Conservation (phyloP, 2,113 vertebrate genomes). For the Petromus typicus region DNA sequence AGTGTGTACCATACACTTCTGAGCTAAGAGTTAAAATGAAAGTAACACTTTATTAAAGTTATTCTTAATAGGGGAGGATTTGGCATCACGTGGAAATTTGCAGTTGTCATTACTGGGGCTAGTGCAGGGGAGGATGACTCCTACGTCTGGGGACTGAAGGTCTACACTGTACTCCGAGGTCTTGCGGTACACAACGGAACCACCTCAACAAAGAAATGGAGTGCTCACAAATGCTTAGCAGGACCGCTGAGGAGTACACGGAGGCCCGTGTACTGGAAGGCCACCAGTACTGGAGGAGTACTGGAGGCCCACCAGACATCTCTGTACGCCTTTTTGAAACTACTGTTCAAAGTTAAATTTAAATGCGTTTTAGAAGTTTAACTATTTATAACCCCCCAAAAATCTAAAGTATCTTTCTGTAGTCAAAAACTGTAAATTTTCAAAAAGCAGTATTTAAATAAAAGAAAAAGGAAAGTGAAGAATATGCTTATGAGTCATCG, state of each 20-base stretch:
- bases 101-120: not conserved
- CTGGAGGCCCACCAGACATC: not conserved
- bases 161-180: not conserved
- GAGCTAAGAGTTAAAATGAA: not conserved
- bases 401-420: not conserved
- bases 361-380: not conserved
- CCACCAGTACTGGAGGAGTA: no score
- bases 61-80: not conserved
- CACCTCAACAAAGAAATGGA: not conserved
- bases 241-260: fast-evolving
- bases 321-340: not conserved
- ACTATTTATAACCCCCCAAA: not conserved
- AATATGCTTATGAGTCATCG: not conserved
- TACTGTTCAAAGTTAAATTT: not conserved
- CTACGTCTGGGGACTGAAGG: not conserved
- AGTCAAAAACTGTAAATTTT: not conserved
- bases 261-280: no score
- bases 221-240: not conserved
- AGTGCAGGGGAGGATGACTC: fast-evolving
- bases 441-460: not conserved
- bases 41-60: not conserved
- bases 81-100: not conserved
- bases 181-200: not conserved
- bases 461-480: not conserved
- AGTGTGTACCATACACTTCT: not conserved